Evolutionary conservation across 2,113 vertebrate genomes (phyloP).

Genomic region (Verasper variegatus): DNA sequence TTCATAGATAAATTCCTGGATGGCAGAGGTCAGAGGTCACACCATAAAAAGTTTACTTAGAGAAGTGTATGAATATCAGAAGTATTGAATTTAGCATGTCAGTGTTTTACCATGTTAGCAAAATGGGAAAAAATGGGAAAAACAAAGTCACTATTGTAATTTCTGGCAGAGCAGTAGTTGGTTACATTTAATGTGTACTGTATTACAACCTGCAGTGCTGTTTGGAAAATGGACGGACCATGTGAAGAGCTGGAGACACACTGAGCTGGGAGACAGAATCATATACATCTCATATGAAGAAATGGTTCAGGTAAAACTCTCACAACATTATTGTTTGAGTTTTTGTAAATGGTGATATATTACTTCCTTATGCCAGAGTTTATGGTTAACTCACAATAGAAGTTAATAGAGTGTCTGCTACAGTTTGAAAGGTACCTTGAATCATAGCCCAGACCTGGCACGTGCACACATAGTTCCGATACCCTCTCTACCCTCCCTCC

Average conservation of each 20-base stretch:
- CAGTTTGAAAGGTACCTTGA: no score
- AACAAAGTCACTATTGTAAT: no score
- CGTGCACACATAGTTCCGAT: no score
- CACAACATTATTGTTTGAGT: no score
- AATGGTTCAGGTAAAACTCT: slow-evolving; percentile 75
- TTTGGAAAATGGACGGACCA: slow-evolving; percentile 87
- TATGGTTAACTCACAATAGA: no score
- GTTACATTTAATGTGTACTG: slow-evolving; percentile 8
- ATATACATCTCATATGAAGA: slow-evolving; percentile 83
- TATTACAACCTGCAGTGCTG: slow-evolving; percentile 63
- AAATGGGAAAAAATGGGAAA: background rate
- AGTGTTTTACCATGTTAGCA: background rate
- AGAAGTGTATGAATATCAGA: background rate
- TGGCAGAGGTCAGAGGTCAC: slow-evolving; percentile 73
- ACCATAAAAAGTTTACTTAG: background rate
- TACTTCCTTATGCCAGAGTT: no score
- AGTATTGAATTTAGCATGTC: background rate
- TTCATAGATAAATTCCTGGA: slow-evolving; percentile 80
- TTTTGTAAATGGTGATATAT: no score
- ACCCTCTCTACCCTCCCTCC: no score
- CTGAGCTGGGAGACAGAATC: slow-evolving; percentile 77
- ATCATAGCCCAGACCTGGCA: no score
- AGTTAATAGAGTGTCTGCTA: no score
- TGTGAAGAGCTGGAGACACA: slow-evolving; percentile 79
- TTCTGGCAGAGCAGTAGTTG: background rate